phyloP scores from a whole-genome alignment of 1,140 invertebrate genomes.

The Apis laboriosa region DNA sequence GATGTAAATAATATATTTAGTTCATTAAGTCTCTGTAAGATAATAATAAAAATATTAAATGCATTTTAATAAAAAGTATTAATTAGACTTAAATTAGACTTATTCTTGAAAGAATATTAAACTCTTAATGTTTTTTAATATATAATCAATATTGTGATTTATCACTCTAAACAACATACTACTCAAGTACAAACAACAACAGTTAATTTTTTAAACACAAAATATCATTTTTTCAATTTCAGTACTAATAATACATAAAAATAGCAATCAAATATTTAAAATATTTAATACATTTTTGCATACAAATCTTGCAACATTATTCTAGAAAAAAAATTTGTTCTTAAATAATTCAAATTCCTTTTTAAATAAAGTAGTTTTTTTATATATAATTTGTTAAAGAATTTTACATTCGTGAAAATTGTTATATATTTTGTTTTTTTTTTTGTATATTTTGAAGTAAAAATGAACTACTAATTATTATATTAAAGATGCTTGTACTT shows the following conservation, averaged over 20 bases:
- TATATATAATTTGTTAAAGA: constrained; percentile 1
- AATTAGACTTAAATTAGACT: constrained; percentile 23
- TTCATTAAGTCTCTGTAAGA: constrained; percentile 45
- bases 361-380: constrained; percentile 29
- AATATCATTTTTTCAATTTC: neutral
- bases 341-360: constrained; percentile 21
- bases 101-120: constrained; percentile 35
- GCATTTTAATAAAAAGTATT: constrained; percentile 30
- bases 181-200: constrained; percentile 27
- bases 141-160: constrained; percentile 10
- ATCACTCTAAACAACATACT: constrained; percentile 28
- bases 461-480: constrained; percentile 41
- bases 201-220: constrained; percentile 4
- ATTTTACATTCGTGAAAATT: constrained; percentile 13
- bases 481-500: constrained; percentile 50
- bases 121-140: constrained; percentile 28
- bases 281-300: constrained; percentile 14
- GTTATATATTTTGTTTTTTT: constrained; percentile 9
- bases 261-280: constrained; percentile 23
- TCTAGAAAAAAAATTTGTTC: constrained; percentile 7
- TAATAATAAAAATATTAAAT: constrained; percentile 40
- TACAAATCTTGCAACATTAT: constrained; percentile 22
- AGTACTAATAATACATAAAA: neutral
- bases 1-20: constrained; percentile 27
- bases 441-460: neutral